A percentile compares a stretch with the other conserved stretches of the same genome.
Evolutionary conservation across 1,140 invertebrate genomes (phyloP).

Genomic region (Zaprionus davidi): DNA sequence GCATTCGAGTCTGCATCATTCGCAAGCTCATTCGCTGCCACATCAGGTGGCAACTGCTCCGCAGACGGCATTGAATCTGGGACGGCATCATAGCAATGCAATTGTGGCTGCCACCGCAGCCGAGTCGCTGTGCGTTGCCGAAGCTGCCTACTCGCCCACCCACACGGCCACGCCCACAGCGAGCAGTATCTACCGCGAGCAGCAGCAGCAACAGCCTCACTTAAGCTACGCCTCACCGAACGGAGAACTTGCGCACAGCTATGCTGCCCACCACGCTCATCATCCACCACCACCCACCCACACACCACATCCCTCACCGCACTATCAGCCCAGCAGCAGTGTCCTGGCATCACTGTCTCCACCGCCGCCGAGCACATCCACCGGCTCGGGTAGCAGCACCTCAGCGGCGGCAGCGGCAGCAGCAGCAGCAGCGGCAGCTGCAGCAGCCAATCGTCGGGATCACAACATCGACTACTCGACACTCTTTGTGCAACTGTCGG

Average conservation of each 20-base stretch:
- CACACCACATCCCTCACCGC: constrained; percentile 54
- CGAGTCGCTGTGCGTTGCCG: constrained; percentile 52
- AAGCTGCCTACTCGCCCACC: constrained; percentile 60
- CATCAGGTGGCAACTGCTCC: constrained; percentile 43
- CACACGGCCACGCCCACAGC: constrained; percentile 39
- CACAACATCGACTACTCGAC: constrained; percentile 84
- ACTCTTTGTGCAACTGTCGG: constrained; percentile 81
- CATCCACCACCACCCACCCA: constrained; percentile 39
- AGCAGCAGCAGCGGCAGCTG: constrained; percentile 60
- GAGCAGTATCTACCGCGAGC: constrained; percentile 41
- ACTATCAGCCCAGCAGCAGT: constrained; percentile 49
- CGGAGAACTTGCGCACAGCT: constrained; percentile 37
- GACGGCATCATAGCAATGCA: constrained; percentile 55
- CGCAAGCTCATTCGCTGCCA: constrained; percentile 40
- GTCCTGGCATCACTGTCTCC: constrained; percentile 34
- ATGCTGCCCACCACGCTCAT: constrained; percentile 32
- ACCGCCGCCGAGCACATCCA: constrained; percentile 62
- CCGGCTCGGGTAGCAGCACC: constrained; percentile 36
- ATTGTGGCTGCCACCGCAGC: constrained; percentile 44
- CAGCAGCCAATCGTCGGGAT: constrained; percentile 78
- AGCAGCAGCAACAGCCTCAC: constrained; percentile 39
- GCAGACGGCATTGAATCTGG: constrained; percentile 59
- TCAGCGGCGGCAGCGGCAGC: constrained; percentile 53
- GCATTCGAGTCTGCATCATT: constrained; percentile 31
- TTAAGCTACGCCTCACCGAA: constrained; percentile 40